Evolutionary conservation across 2,888 invertebrate species (phyloP), one percentile per base, ranked within the genome.

Genomic region (Euplexia lucipara): DNA sequence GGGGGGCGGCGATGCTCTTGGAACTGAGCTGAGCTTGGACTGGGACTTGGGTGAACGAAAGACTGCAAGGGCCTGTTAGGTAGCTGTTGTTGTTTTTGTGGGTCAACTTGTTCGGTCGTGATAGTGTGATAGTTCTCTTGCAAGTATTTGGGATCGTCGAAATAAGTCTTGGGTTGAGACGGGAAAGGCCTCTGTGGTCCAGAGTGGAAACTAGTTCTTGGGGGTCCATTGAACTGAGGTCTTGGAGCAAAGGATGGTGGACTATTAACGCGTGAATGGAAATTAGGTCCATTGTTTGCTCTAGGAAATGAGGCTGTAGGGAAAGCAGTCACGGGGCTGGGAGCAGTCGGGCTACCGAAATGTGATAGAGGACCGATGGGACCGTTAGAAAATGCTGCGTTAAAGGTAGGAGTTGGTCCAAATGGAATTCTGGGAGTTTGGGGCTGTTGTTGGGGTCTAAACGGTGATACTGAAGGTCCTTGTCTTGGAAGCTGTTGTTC

Each of bases 181-280:
- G 92, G 91, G 84, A 96, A 96, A 10, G 96, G 96, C 79, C 96
- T 92, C 84, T 96, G 96, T 14, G 96, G 92, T 74, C 96, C 96
- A 22, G 96, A 91, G 81, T 95, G 94, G 79, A 95, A 95, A 63
- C 88, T 89, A 16, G 87, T 63, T 81, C 93, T 89, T 20, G 95
- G 90, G 37, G 95, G 96, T 16, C 91, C 91, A 79, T 90, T 92
- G 30, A 95, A 92, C 37, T 92, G 91, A 32, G 91, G 91, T 34
- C 95, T 86, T 26, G 89, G 63, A 8, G 82, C 86, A 78, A 94
- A 94, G 32, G 87, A 70, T 39, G 90, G 90, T 42, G 88, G 86
- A 59, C 80, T 88, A 34, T 91, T 92, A 18, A 77, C 42, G 2
- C 93, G 91, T 9, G 89, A 72, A 48, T 91, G 91, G 75, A 92